Percentiles rank a stretch among this genome's conserved stretches.
These are phyloP conservation scores for Tokudaia tokunoshimensis DNA, from an alignment of 2,797 vertebrate genomes.

Conservation along the genomic window DNA sequence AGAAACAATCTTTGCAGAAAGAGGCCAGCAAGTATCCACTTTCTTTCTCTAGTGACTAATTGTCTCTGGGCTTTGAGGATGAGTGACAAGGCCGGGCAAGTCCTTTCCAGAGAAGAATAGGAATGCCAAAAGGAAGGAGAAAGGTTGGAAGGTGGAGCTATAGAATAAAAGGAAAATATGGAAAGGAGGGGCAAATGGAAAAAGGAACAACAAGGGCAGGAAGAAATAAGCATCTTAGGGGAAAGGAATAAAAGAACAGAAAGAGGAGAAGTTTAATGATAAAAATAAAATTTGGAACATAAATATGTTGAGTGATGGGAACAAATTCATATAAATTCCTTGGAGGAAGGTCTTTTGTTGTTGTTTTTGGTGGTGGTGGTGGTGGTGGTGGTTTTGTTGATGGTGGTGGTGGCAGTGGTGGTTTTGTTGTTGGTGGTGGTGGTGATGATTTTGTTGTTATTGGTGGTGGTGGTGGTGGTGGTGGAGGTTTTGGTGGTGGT, in stretches of 20 bases:
- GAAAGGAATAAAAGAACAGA: neutral
- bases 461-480: too few relatives aligned
- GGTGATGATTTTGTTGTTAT: too few relatives aligned
- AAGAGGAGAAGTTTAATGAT: neutral
- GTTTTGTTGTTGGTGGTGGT: too few relatives aligned
- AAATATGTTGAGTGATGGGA: neutral
- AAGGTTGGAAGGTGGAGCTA: neutral
- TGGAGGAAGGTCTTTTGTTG: neutral
- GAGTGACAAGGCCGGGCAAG: neutral
- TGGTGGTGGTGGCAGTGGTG: too few relatives aligned
- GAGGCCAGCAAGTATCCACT: slow-evolving; percentile 82
- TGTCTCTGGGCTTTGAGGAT: slow-evolving; percentile 52
- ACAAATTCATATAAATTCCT: neutral
- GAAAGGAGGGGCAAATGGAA: neutral
- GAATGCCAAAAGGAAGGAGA: neutral
- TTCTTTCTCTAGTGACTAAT: slow-evolving; percentile 82
- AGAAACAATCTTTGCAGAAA: slow-evolving; percentile 72
- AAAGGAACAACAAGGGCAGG: neutral
- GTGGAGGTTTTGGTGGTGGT: too few relatives aligned
- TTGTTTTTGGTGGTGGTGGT: neutral
- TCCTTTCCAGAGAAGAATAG: neutral
- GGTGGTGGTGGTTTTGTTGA: too few relatives aligned
- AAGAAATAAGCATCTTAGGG: rapidly evolving
- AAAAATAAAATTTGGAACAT: neutral
- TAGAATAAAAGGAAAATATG: neutral